Evolutionary conservation across 2,888 invertebrate species (phyloP).

Genomic region (Drosophila histrio): DNA sequence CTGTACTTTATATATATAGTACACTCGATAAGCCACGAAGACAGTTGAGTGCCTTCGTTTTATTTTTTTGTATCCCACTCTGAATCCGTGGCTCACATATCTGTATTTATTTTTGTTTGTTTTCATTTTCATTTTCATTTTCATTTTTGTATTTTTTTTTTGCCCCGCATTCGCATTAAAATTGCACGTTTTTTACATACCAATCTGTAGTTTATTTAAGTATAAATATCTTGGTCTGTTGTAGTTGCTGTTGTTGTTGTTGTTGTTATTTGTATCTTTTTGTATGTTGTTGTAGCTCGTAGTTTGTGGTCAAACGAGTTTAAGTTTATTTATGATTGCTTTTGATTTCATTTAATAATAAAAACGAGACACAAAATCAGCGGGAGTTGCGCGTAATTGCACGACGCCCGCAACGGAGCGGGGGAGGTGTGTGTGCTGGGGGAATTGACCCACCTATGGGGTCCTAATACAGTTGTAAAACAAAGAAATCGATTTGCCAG

Average conservation of each 20-base stretch:
- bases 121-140: slow-evolving; percentile 15
- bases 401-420: slow-evolving; percentile 53
- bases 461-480: slow-evolving; percentile 74
- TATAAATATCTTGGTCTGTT: slow-evolving; percentile 45
- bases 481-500: slow-evolving; percentile 56
- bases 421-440: neutral
- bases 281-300: slow-evolving; percentile 22
- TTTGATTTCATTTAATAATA: slow-evolving; percentile 76
- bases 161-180: slow-evolving; percentile 52
- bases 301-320: slow-evolving; percentile 74
- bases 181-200: slow-evolving; percentile 75
- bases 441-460: slow-evolving; percentile 44
- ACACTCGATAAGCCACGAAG: slow-evolving; percentile 65
- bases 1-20: slow-evolving; percentile 14
- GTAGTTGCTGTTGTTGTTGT: slow-evolving; percentile 9
- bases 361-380: slow-evolving; percentile 62
- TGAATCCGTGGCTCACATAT: slow-evolving; percentile 43
- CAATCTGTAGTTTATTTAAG: slow-evolving; percentile 65
- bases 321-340: slow-evolving; percentile 78
- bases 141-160: slow-evolving; percentile 11
- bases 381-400: slow-evolving; percentile 76
- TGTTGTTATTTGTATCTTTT: slow-evolving; percentile 34
- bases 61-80: slow-evolving; percentile 37
- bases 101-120: slow-evolving; percentile 17
- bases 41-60: slow-evolving; percentile 52